These are phyloP conservation scores for Albula glossodonta DNA, from an alignment of 2,113 vertebrate species.

Conservation along the genomic window DNA sequence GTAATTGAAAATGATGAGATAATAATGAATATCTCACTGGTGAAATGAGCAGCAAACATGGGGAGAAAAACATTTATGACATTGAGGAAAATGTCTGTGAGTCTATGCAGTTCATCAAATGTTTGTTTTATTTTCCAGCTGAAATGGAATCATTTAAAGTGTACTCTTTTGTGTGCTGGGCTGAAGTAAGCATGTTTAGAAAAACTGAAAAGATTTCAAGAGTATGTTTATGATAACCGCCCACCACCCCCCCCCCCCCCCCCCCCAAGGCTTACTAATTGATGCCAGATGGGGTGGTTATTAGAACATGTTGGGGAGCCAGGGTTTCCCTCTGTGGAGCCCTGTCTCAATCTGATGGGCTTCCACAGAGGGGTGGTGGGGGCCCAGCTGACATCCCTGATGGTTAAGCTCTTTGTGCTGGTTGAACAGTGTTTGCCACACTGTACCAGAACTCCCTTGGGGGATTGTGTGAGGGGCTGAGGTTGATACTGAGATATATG, in stretches of 20 bases:
- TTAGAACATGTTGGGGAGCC: neutral
- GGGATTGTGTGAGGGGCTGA: too few relatives aligned
- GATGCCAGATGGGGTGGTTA: neutral
- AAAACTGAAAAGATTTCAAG: neutral
- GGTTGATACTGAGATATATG: too few relatives aligned
- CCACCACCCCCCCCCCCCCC: neutral
- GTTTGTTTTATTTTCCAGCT: neutral
- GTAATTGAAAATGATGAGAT: neutral
- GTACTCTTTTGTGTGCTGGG: neutral
- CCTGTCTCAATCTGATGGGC: neutral
- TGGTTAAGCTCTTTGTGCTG: neutral
- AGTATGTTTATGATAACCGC: neutral
- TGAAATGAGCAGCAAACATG: neutral
- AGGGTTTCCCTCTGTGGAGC: neutral
- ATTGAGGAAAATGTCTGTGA: neutral
- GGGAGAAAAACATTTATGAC: neutral
- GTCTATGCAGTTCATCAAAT: neutral
- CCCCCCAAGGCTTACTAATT: neutral
- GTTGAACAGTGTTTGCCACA: too few relatives aligned
- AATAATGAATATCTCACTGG: neutral
- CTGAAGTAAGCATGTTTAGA: neutral
- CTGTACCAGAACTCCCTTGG: too few relatives aligned
- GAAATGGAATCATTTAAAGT: neutral
- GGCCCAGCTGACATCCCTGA: neutral
- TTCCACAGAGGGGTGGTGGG: neutral